phyloP scores from a whole-genome alignment of 2,113 vertebrate genomes.

The Cephalopterus ornatus region DNA sequence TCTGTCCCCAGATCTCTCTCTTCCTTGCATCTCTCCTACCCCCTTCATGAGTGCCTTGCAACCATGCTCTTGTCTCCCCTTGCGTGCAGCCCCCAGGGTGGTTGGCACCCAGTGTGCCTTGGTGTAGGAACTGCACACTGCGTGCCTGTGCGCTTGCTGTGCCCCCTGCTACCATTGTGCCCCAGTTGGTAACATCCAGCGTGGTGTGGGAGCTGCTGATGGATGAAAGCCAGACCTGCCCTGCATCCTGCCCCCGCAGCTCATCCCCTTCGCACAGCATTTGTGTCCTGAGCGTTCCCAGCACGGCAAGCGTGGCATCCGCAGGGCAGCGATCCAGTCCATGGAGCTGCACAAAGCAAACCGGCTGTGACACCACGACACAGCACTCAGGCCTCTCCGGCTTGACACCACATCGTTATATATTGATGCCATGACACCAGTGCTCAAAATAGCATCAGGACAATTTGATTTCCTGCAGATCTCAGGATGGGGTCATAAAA shows the following conservation, averaged over 20 bases:
- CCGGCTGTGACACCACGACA: background rate
- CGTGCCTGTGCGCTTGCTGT: accelerated
- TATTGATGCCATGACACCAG: constrained; percentile 57
- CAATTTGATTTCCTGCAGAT: constrained; percentile 70
- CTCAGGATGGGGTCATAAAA: constrained; percentile 67
- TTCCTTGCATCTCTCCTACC: background rate
- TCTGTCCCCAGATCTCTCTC: background rate
- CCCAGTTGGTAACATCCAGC: background rate
- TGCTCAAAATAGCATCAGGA: constrained; percentile 51
- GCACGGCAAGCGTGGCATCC: background rate
- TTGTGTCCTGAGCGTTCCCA: background rate
- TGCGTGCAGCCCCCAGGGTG: accelerated
- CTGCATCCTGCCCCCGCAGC: background rate
- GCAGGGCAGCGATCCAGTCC: background rate
- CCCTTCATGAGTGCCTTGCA: background rate
- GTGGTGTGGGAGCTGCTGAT: background rate
- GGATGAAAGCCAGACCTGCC: background rate
- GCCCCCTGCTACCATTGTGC: background rate
- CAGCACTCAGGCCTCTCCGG: background rate
- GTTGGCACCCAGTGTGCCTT: accelerated
- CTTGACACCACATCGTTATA: background rate
- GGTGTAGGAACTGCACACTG: accelerated
- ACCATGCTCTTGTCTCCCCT: background rate
- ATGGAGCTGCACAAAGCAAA: background rate
- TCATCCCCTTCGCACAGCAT: background rate